Percentiles rank a stretch among this genome's conserved stretches.
Evolutionary conservation across 1,140 invertebrate genomes (phyloP).

Genomic region (Copidosoma floridanum): DNA sequence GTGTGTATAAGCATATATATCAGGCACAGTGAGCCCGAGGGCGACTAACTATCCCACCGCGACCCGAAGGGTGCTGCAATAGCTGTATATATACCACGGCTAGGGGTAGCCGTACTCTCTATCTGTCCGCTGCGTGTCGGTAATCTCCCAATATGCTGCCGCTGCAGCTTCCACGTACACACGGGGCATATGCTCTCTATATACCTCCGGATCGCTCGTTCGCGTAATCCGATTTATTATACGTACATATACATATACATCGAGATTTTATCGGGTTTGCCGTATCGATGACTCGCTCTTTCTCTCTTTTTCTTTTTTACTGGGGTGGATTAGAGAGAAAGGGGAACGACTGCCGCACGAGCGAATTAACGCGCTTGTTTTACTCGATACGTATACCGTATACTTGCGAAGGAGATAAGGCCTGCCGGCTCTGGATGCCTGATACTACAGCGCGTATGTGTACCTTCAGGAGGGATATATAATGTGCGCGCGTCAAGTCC

Average conservation of each 20-base stretch:
- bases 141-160: constrained; percentile 16
- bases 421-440: too few relatives aligned
- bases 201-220: constrained; percentile 12
- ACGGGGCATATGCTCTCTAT: constrained; percentile 2
- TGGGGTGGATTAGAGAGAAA: constrained; percentile 29
- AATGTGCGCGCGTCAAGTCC: too few relatives aligned
- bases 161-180: too few relatives aligned
- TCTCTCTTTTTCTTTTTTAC: constrained; percentile 9
- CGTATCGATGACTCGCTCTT: constrained; percentile 32
- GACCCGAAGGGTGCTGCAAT: too few relatives aligned
- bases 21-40: background rate
- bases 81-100: too few relatives aligned
- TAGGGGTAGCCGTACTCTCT: too few relatives aligned
- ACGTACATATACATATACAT: constrained; percentile 29
- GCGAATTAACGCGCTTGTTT: constrained; percentile 45
- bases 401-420: constrained; percentile 25
- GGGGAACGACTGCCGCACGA: too few relatives aligned
- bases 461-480: background rate
- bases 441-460: too few relatives aligned
- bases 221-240: constrained; percentile 49
- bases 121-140: constrained; percentile 27
- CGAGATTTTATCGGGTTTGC: constrained; percentile 43
- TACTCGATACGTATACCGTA: too few relatives aligned
- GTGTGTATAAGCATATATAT: background rate
- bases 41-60: too few relatives aligned